Evolutionary conservation across 1,140 invertebrate species (phyloP).

Genomic region (Helicoverpa armigera): DNA sequence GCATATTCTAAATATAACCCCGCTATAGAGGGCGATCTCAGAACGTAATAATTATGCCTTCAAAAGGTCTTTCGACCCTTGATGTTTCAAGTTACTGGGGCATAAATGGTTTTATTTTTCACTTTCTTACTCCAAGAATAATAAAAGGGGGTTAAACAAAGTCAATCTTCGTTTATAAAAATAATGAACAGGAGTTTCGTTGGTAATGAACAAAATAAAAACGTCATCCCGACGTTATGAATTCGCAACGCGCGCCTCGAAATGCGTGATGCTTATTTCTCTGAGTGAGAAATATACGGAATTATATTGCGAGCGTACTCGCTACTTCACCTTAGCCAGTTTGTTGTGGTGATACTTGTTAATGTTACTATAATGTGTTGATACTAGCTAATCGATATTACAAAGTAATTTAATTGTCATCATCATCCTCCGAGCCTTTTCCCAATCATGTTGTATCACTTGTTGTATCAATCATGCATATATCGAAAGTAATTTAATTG

Average conservation of each 20-base stretch:
- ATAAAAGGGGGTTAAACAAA: conserved; percentile 26
- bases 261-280: conserved; percentile 43
- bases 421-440: too few species aligned
- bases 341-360: too few species aligned
- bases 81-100: neutral
- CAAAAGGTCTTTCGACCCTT: neutral
- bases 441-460: too few species aligned
- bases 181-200: conserved; percentile 36
- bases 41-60: neutral
- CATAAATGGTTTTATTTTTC: neutral
- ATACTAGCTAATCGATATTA: too few species aligned
- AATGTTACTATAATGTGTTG: too few species aligned
- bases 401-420: too few species aligned
- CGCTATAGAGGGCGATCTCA: neutral
- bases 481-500: too few species aligned
- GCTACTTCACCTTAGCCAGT: neutral
- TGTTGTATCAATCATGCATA: too few species aligned
- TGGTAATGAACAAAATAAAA: conserved; percentile 42
- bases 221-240: conserved; percentile 36
- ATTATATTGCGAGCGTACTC: conserved; percentile 26
- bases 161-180: conserved; percentile 42
- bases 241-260: conserved; percentile 33
- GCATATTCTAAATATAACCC: neutral
- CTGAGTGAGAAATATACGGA: conserved; percentile 41
- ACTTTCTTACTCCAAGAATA: neutral